phyloP scores from a whole-genome alignment of 2,888 invertebrate genomes.

The Blera fallax region DNA sequence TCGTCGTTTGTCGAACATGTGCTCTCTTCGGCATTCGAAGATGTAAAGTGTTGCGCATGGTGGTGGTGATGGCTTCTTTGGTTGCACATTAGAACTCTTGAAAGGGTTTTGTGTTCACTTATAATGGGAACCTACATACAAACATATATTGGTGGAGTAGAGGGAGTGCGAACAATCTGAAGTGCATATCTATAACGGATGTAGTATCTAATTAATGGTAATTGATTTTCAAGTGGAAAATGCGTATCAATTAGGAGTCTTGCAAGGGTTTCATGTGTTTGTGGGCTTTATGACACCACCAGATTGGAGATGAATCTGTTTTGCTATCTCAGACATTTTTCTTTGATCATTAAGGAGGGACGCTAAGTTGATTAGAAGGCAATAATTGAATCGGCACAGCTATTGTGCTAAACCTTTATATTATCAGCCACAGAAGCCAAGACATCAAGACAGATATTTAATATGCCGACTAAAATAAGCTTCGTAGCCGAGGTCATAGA shows the following conservation, averaged over 20 bases:
- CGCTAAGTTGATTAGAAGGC: background rate
- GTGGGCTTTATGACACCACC: background rate
- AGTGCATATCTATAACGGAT: conserved; percentile 9
- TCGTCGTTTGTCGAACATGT: conserved; percentile 31
- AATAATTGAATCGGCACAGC: background rate
- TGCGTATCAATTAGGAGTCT: conserved; percentile 37
- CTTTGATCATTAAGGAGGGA: conserved; percentile 3
- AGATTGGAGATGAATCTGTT: background rate
- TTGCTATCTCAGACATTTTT: background rate
- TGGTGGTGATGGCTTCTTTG: conserved; percentile 5
- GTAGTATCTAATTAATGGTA: conserved; percentile 60
- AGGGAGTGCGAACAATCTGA: background rate
- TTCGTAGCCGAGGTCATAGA: no score
- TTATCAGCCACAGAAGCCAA: no score
- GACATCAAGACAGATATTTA: no score
- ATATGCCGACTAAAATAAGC: no score
- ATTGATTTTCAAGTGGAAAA: conserved; percentile 48
- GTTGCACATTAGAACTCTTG: conserved; percentile 5
- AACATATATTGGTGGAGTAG: background rate
- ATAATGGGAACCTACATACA: background rate
- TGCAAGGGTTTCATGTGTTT: background rate
- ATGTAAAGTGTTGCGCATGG: conserved; percentile 33
- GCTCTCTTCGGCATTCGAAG: conserved; percentile 14
- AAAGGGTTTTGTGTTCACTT: conserved; percentile 12
- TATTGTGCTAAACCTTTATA: no score